Percentiles rank a stretch among this genome's conserved stretches.
Evolutionary conservation across 2,797 vertebrate species (phyloP).

Genomic region (Paramormyrops hopkinsi): DNA sequence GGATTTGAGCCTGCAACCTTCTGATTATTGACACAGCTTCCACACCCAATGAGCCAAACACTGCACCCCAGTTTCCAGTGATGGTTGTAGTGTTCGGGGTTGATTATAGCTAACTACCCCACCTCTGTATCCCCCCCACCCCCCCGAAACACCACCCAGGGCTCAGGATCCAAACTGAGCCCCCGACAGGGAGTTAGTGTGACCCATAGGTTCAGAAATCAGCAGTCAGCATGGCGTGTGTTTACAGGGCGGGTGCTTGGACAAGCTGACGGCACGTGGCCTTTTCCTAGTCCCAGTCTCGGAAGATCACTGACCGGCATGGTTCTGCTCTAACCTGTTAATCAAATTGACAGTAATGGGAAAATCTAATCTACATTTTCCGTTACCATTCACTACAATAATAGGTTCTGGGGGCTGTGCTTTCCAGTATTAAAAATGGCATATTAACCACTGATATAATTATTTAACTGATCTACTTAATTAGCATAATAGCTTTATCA

Average conservation of each 20-base stretch:
- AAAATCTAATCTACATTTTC: not conserved
- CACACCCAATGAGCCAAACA: not conserved
- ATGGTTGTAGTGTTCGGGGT: not conserved
- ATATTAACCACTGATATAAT: not conserved
- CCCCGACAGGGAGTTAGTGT: not conserved
- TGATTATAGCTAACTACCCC: not conserved
- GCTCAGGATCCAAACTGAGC: not conserved
- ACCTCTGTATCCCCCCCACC: not conserved
- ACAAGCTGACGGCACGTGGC: not conserved
- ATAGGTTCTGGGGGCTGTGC: not conserved
- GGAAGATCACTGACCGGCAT: not conserved
- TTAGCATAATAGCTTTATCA: conserved; percentile 13
- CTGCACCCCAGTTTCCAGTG: not conserved
- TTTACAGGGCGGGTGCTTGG: not conserved
- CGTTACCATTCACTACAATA: not conserved
- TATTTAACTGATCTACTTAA: not conserved
- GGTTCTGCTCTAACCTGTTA: not conserved
- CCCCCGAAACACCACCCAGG: not conserved
- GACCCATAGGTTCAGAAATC: not conserved
- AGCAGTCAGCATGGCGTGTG: not conserved
- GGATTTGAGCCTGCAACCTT: not conserved
- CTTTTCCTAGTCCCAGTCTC: not conserved
- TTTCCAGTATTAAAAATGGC: not conserved
- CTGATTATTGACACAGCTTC: not conserved
- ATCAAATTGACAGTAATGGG: not conserved